These are phyloP conservation scores for Machimus rusticus DNA, from an alignment of 2,888 invertebrate genomes.

Conservation along the genomic window DNA sequence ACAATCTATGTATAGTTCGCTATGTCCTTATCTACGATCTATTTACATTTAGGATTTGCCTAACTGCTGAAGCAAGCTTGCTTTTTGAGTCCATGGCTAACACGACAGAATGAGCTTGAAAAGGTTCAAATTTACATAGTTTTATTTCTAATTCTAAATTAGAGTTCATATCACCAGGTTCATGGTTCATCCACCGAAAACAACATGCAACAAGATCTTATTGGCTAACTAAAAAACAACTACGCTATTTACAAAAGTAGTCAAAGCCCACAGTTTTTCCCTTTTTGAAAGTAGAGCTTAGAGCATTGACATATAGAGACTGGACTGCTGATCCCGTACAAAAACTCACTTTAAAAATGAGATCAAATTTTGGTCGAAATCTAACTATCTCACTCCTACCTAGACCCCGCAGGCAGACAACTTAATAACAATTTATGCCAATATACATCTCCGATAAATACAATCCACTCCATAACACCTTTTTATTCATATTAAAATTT, in stretches of 20 bases:
- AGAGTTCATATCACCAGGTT: slow-evolving; percentile 8
- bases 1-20: neutral
- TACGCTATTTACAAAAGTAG: neutral
- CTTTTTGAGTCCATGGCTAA: neutral
- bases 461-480: too few species aligned
- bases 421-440: too few species aligned
- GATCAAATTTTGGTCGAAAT: too few species aligned
- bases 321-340: too few species aligned
- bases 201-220: neutral
- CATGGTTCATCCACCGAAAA: neutral
- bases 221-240: neutral
- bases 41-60: neutral
- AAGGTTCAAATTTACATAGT: neutral
- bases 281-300: slow-evolving; percentile 19
- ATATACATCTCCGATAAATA: too few species aligned
- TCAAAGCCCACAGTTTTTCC: neutral
- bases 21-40: neutral
- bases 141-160: neutral
- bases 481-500: too few species aligned
- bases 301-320: too few species aligned
- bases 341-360: too few species aligned
- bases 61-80: neutral
- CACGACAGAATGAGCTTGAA: slow-evolving; percentile 7
- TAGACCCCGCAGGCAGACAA: too few species aligned
- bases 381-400: too few species aligned